A percentile compares a stretch with the other conserved stretches of the same genome.
phyloP scores from a whole-genome alignment of 2,113 vertebrate genomes.

The Salminus brasiliensis region DNA sequence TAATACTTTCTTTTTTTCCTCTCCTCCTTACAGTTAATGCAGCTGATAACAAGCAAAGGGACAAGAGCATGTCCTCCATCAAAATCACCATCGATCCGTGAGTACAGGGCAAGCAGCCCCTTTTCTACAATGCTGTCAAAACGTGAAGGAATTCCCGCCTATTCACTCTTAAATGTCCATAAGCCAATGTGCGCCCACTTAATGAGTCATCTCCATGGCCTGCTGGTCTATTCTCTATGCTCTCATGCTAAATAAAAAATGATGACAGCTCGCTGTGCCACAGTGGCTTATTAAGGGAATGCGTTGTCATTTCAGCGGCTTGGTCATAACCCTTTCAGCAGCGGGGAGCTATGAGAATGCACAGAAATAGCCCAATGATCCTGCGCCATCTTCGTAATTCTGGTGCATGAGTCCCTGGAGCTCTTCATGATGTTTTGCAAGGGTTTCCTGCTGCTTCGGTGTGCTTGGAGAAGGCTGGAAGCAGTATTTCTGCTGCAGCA shows the following conservation, averaged over 20 bases:
- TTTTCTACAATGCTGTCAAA: neutral
- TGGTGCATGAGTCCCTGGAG: neutral
- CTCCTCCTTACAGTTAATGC: conserved; percentile 87
- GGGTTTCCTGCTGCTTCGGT: neutral
- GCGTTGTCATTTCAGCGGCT: conserved; percentile 1
- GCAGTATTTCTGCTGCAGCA: neutral
- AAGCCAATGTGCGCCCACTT: neutral
- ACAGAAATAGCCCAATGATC: neutral
- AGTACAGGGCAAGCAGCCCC: conserved; percentile 70
- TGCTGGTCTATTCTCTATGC: no score
- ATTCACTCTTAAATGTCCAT: neutral
- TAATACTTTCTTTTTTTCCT: conserved; percentile 36
- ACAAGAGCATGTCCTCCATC: conserved; percentile 96
- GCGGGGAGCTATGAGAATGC: conserved; percentile 22
- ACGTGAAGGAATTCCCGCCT: neutral
- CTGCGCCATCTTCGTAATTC: neutral
- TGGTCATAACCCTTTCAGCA: conserved; percentile 1
- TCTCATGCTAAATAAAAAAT: conserved; percentile 3
- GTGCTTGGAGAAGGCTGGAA: neutral
- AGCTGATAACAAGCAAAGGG: conserved; percentile 98
- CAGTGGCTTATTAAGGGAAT: neutral
- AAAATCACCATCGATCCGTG: conserved; percentile 98
- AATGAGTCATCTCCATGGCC: conserved; percentile 1
- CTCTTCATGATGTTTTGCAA: neutral
- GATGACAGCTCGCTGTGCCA: neutral